phyloP scores from a whole-genome alignment of 35 echinoderm and acorn worm genomes.

The Holothuria glaberrima region DNA sequence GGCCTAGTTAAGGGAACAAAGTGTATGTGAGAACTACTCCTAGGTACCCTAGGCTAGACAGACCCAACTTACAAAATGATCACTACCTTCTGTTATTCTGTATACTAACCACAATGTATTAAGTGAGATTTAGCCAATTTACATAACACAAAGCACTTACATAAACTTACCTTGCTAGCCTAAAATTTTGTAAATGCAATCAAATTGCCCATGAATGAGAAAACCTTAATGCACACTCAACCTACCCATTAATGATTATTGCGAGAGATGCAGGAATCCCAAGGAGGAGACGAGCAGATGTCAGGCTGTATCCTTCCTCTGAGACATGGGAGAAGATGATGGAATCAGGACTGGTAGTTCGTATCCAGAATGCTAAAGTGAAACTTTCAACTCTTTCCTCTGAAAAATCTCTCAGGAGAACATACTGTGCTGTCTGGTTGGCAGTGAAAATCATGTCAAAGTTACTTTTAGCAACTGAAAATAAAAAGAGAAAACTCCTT shows the following conservation, averaged over 20 bases:
- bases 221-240: too few species aligned
- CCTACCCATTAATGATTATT: constrained; percentile 16
- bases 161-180: too few species aligned
- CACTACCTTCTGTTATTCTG: too few species aligned
- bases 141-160: too few species aligned
- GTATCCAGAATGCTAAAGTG: constrained; percentile 42
- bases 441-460: constrained; percentile 63
- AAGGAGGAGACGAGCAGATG: not conserved
- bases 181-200: too few species aligned
- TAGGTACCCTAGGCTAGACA: too few species aligned
- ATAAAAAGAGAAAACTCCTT: not conserved
- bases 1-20: too few species aligned
- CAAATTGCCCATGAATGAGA: too few species aligned
- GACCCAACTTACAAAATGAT: too few species aligned
- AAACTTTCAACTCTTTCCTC: not conserved
- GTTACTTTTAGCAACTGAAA: constrained; percentile 47
- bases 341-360: constrained; percentile 13
- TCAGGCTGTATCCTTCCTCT: not conserved
- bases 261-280: not conserved
- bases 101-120: too few species aligned
- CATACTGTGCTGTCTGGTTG: constrained; percentile 27
- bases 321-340: constrained; percentile 32
- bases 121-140: too few species aligned
- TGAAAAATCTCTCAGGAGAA: constrained; percentile 22
- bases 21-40: too few species aligned